Evolutionary conservation across 53 echinoderm and acorn worm species (phyloP).

Genomic region (Henricia sp.): DNA sequence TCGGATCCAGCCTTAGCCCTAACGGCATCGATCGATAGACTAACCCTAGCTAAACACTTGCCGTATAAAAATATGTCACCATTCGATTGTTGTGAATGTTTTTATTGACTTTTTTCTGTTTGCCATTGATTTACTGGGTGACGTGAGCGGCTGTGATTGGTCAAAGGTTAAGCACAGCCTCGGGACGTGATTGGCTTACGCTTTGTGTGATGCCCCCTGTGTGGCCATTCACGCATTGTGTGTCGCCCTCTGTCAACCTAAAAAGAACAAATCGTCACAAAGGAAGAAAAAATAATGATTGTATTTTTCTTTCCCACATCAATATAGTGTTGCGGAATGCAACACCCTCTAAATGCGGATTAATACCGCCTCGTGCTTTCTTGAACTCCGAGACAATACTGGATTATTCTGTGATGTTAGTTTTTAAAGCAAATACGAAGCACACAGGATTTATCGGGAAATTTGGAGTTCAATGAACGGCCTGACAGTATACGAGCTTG

Average conservation of each 20-base stretch:
- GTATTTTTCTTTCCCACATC: neutral
- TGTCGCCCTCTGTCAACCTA: conserved; percentile 19
- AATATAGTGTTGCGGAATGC: neutral
- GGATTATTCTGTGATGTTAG: neutral
- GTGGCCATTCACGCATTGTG: neutral
- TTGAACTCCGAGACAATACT: neutral
- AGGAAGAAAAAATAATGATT: neutral
- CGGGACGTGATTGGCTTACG: conserved; percentile 2
- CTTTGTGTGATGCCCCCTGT: neutral
- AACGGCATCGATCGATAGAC: too few species aligned
- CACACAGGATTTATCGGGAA: too few species aligned
- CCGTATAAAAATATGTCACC: too few species aligned
- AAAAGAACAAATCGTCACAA: neutral
- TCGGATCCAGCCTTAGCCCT: too few species aligned
- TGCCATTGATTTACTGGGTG: too few species aligned
- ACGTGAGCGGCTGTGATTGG: neutral
- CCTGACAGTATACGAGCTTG: too few species aligned
- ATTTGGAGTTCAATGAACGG: too few species aligned
- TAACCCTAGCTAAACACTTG: too few species aligned
- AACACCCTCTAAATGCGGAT: neutral
- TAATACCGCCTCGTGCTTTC: neutral
- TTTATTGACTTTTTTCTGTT: too few species aligned
- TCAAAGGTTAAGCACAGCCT: neutral
- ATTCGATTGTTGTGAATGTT: too few species aligned
- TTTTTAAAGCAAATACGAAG: too few species aligned